A percentile compares a stretch with the other conserved stretches of the same genome.
These are phyloP conservation scores for Graphium colonna DNA, from an alignment of 2,888 invertebrate species.

Conservation along the genomic window DNA sequence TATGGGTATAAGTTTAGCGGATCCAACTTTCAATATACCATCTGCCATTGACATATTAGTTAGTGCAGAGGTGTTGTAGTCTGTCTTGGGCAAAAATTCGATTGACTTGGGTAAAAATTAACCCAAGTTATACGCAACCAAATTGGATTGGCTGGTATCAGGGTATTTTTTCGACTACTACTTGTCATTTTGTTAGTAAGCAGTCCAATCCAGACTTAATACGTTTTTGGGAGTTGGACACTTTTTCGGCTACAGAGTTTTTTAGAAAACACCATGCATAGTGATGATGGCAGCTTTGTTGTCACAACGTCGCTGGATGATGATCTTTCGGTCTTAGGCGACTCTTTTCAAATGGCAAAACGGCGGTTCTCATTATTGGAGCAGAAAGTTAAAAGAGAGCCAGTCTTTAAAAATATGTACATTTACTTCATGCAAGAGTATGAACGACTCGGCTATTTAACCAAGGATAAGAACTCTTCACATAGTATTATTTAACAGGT, in stretches of 20 bases:
- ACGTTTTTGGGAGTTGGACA: conserved; percentile 31
- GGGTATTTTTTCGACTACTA: background rate
- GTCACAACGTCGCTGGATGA: conserved; percentile 30
- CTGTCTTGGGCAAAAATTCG: background rate
- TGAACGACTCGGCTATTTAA: conserved; percentile 24
- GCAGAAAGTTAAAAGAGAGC: conserved; percentile 15
- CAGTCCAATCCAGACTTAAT: conserved; percentile 8
- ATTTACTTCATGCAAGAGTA: conserved; percentile 27
- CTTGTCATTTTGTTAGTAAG: background rate
- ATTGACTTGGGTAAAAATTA: background rate
- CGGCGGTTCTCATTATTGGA: conserved; percentile 28
- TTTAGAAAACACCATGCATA: too few relatives aligned
- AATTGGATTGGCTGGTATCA: background rate
- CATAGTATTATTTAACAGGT: too few relatives aligned
- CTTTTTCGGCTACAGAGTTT: conserved; percentile 22
- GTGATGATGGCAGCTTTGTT: conserved; percentile 26
- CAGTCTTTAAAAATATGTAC: conserved; percentile 18
- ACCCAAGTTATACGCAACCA: background rate
- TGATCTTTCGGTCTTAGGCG: conserved; percentile 24
- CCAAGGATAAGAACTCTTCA: too few relatives aligned
- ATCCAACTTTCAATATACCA: too few relatives aligned
- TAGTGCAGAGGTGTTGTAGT: background rate
- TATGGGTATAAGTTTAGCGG: too few relatives aligned
- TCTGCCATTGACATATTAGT: too few relatives aligned
- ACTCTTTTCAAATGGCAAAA: conserved; percentile 30